Evolutionary conservation across 2,797 vertebrate genomes (phyloP).

Genomic region (Diglossa cyanea): DNA sequence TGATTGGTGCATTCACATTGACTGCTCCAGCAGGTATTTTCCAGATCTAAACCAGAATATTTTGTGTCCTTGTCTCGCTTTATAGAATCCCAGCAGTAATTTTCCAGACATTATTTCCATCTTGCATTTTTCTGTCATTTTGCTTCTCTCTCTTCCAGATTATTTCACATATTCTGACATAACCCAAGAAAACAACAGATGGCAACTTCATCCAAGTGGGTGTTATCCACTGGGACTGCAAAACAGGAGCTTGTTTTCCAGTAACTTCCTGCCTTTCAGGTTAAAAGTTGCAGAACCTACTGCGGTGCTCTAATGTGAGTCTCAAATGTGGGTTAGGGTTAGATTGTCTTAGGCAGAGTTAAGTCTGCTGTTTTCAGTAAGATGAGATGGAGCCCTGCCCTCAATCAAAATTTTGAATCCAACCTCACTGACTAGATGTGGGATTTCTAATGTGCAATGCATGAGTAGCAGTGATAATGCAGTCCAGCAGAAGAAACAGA

Average conservation of each 20-base stretch:
- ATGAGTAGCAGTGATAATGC: background rate
- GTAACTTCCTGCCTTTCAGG: constrained; percentile 40
- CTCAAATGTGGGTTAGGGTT: background rate
- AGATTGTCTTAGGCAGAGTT: background rate
- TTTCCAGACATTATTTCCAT: background rate
- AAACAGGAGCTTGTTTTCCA: constrained; percentile 38
- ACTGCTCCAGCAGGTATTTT: background rate
- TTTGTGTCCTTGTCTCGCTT: background rate
- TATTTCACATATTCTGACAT: constrained; percentile 27
- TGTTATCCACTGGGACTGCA: constrained; percentile 39
- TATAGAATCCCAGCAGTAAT: background rate
- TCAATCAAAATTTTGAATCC: background rate
- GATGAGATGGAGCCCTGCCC: background rate
- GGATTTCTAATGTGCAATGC: background rate
- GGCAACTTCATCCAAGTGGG: constrained; percentile 50
- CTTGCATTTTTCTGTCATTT: background rate
- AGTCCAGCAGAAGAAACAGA: background rate
- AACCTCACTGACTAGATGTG: background rate
- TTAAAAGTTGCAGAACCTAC: constrained; percentile 31
- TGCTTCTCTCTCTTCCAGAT: constrained; percentile 19
- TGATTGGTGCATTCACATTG: background rate
- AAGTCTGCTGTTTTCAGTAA: background rate
- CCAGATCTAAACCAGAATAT: background rate
- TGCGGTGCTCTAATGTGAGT: background rate
- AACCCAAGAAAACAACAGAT: constrained; percentile 61